Evolutionary conservation across 2,888 invertebrate genomes (phyloP).

Genomic region (Mythimna impura): DNA sequence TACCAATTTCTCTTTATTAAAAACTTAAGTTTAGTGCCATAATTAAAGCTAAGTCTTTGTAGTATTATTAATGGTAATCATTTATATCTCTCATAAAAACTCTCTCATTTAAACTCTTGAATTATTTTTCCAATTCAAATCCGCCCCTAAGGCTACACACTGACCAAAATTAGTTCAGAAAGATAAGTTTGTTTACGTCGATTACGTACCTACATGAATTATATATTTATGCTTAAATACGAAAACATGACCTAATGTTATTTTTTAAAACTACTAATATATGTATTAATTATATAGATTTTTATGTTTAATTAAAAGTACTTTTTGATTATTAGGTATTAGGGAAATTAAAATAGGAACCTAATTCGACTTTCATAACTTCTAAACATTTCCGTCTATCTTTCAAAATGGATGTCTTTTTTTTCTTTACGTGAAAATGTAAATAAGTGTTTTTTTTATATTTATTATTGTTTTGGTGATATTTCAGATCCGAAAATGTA

Average conservation of each 20-base stretch:
- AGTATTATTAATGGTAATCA: neutral
- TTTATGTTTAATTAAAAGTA: neutral
- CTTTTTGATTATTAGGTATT: neutral
- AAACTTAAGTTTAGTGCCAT: neutral
- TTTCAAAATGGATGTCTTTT: conserved; percentile 56
- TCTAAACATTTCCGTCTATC: conserved; percentile 36
- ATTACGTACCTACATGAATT: neutral
- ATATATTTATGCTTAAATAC: too few species aligned
- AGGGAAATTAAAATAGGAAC: neutral
- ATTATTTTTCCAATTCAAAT: neutral
- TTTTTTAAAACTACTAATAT: too few species aligned
- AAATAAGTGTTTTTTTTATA: conserved; percentile 49
- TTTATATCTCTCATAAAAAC: neutral
- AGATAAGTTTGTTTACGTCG: neutral
- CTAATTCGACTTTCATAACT: conserved; percentile 3
- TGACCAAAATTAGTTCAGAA: neutral
- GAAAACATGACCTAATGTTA: neutral
- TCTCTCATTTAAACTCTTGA: neutral
- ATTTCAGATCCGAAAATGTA: conserved; percentile 75
- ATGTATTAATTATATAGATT: neutral
- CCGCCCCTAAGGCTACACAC: too few species aligned
- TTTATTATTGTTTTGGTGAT: conserved; percentile 52
- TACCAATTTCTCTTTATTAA: neutral
- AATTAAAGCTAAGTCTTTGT: neutral
- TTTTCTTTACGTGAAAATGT: conserved; percentile 48